phyloP scores from a whole-genome alignment of 2,113 vertebrate species.

The Poeciliopsis turrubarensis region DNA sequence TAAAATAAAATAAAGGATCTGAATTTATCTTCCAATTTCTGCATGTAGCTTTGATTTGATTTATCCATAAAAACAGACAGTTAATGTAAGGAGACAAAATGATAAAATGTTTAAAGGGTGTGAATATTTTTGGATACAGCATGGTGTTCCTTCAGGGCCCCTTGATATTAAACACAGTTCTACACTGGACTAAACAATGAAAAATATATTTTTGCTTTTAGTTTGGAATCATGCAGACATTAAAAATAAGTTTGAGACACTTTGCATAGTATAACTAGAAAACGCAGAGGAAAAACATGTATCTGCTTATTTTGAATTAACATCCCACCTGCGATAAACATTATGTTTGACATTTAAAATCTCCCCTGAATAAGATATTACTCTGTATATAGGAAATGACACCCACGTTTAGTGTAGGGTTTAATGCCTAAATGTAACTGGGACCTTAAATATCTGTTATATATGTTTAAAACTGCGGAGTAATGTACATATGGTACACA shows the following conservation, averaged over 20 bases:
- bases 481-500: no score
- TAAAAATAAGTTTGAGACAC: background rate
- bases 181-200: background rate
- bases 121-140: background rate
- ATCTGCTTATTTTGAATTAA: background rate
- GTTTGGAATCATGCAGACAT: background rate
- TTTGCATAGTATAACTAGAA: background rate
- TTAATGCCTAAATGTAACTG: background rate
- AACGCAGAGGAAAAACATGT: background rate
- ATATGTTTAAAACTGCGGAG: background rate
- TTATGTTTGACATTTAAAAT: background rate
- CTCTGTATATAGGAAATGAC: background rate
- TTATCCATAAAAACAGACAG: background rate
- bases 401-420: background rate
- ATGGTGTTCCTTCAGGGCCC: background rate
- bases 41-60: background rate
- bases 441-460: background rate
- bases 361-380: background rate
- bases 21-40: no score
- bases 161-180: background rate
- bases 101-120: background rate
- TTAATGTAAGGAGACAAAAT: background rate
- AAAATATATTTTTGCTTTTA: background rate
- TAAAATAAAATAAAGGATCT: no score
- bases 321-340: background rate